Percentiles rank a stretch among this genome's conserved stretches.
These are phyloP conservation scores for Malurus melanocephalus DNA, from an alignment of 2,113 vertebrate species.

Conservation along the genomic window DNA sequence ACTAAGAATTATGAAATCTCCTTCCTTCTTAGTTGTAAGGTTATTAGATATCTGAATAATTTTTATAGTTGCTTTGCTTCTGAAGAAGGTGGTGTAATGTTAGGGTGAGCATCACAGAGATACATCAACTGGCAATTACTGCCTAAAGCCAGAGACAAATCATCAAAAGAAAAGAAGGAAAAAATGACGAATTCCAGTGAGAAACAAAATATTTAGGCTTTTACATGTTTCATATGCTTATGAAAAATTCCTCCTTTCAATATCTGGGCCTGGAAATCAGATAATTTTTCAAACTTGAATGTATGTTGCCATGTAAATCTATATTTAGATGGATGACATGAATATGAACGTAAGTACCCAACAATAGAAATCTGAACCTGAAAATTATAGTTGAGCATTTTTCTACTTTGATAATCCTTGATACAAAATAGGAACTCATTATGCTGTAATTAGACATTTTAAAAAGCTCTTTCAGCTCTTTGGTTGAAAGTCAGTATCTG, in stretches of 20 bases:
- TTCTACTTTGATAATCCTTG: not conserved
- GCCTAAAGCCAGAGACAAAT: not conserved
- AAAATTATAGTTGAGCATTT: not conserved
- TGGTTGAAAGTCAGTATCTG: not conserved
- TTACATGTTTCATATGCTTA: not conserved
- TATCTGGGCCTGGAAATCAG: not conserved
- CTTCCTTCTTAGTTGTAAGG: not conserved
- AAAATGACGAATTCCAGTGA: not conserved
- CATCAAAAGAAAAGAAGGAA: not conserved
- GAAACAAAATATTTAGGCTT: not conserved
- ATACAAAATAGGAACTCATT: not conserved
- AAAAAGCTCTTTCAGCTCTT: not conserved
- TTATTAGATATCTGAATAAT: not conserved
- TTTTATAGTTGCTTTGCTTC: not conserved
- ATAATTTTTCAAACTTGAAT: not conserved
- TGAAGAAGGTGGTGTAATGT: not conserved
- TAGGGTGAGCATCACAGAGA: not conserved
- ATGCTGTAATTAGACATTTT: slow-evolving; percentile 19
- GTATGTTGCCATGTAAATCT: not conserved
- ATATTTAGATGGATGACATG: not conserved
- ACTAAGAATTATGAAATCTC: not conserved
- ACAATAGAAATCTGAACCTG: not conserved
- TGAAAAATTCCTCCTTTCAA: not conserved
- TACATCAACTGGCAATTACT: not conserved
- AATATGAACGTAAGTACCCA: not conserved